These are phyloP conservation scores for Escarpia spicata DNA, from an alignment of 2,888 invertebrate species.

Conservation along the genomic window DNA sequence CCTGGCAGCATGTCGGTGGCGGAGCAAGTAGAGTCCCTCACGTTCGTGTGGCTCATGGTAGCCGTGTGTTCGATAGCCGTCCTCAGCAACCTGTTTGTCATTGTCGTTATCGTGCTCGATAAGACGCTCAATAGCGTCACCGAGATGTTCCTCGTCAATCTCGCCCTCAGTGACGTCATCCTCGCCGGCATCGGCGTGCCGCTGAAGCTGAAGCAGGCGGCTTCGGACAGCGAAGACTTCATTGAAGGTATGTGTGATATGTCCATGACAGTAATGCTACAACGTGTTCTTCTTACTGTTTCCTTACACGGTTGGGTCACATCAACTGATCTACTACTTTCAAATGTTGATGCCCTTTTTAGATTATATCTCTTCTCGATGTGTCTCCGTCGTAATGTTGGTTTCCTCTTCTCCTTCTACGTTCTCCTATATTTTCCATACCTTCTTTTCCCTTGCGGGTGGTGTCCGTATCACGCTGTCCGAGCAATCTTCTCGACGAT, in stretches of 20 bases:
- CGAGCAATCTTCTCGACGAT: too few relatives aligned
- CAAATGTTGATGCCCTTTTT: too few relatives aligned
- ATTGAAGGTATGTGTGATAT: not conserved
- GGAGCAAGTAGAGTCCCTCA: conserved; percentile 28
- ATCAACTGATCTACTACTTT: too few relatives aligned
- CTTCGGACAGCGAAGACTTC: conserved; percentile 24
- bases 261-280: not conserved
- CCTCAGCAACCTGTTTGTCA: conserved; percentile 28
- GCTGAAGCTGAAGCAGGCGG: conserved; percentile 21
- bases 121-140: conserved; percentile 28
- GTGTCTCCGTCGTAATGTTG: too few relatives aligned
- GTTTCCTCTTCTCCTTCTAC: too few relatives aligned
- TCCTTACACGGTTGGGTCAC: too few relatives aligned
- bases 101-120: conserved; percentile 29
- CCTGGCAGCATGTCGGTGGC: not conserved
- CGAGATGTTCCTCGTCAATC: conserved; percentile 31
- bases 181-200: not conserved
- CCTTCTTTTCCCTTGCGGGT: too few relatives aligned
- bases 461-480: too few relatives aligned
- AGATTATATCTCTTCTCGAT: too few relatives aligned
- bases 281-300: too few relatives aligned
- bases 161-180: conserved; percentile 30
- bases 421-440: too few relatives aligned
- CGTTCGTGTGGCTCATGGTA: conserved; percentile 27
- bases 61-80: conserved; percentile 28